These are phyloP conservation scores for Cyanocitta stelleri DNA, from an alignment of 2,113 vertebrate species.

Conservation along the genomic window DNA sequence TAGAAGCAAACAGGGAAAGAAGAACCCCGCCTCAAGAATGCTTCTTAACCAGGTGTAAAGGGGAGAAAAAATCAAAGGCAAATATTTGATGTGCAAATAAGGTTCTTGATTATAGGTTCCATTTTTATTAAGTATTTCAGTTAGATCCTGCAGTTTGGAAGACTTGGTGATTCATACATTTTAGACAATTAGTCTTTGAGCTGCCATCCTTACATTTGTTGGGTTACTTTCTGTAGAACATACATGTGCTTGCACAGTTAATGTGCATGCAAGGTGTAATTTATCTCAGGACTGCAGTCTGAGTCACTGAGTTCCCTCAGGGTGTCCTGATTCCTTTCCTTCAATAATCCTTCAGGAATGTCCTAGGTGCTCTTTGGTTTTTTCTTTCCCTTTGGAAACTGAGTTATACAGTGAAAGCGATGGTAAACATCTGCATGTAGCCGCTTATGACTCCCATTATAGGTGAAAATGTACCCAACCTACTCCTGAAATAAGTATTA, in stretches of 20 bases:
- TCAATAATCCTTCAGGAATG: neutral
- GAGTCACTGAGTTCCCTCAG: slow-evolving; percentile 35
- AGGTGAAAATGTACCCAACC: neutral
- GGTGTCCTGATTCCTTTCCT: neutral
- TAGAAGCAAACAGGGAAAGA: neutral
- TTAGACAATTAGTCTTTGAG: slow-evolving; percentile 29
- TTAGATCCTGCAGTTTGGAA: neutral
- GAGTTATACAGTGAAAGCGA: neutral
- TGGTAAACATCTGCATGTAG: neutral
- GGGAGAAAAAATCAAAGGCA: neutral
- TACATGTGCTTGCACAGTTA: neutral
- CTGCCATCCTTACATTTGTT: neutral
- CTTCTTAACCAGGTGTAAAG: neutral
- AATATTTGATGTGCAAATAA: slow-evolving; percentile 4
- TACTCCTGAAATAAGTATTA: neutral
- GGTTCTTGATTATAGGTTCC: neutral
- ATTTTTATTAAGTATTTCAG: slow-evolving; percentile 1
- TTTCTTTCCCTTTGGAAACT: slow-evolving; percentile 10
- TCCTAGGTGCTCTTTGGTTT: neutral
- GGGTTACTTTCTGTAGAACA: neutral
- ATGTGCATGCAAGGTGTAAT: slow-evolving; percentile 33
- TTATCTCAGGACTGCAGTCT: slow-evolving; percentile 33
- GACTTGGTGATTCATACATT: slow-evolving; percentile 34
- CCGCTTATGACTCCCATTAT: neutral
- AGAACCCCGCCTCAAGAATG: neutral